These are phyloP conservation scores for Ephialtes manifestator DNA, from an alignment of 2,888 invertebrate genomes.

Conservation along the genomic window DNA sequence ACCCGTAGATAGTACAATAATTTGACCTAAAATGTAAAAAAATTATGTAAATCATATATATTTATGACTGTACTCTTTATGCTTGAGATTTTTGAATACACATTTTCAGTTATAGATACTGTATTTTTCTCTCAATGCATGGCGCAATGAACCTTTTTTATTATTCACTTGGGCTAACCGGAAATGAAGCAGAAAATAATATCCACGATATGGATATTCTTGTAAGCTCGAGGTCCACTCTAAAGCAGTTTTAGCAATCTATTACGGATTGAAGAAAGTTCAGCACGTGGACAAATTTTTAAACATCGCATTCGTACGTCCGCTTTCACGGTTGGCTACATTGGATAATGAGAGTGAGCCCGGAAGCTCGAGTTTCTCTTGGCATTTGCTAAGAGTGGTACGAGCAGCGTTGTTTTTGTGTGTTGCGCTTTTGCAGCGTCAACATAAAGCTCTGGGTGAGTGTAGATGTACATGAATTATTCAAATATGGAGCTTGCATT, in stretches of 20 bases:
- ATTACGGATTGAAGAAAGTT: not conserved
- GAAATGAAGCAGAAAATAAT: not conserved
- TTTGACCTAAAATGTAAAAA: too few species aligned
- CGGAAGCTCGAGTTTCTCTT: constrained; percentile 9
- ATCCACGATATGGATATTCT: not conserved
- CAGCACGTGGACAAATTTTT: constrained; percentile 17
- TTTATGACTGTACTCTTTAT: too few species aligned
- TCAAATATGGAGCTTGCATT: constrained; percentile 28
- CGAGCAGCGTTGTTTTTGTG: not conserved
- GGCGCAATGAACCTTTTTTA: not conserved
- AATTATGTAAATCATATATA: too few species aligned
- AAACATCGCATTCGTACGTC: constrained; percentile 27
- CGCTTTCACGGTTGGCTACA: constrained; percentile 37
- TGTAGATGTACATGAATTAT: constrained; percentile 43
- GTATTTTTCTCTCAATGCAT: too few species aligned
- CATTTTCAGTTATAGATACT: too few species aligned
- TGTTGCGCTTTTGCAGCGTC: not conserved
- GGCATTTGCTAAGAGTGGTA: constrained; percentile 26
- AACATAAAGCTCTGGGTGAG: constrained; percentile 9
- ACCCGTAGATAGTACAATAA: too few species aligned
- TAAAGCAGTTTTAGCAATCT: not conserved
- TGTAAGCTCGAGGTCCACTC: not conserved
- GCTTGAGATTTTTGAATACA: too few species aligned
- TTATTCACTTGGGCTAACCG: not conserved
- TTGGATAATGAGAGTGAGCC: constrained; percentile 38